Base-by-base conservation (phyloP, 2,888 invertebrate genomes). In the Corythucha ciliata region DNA sequence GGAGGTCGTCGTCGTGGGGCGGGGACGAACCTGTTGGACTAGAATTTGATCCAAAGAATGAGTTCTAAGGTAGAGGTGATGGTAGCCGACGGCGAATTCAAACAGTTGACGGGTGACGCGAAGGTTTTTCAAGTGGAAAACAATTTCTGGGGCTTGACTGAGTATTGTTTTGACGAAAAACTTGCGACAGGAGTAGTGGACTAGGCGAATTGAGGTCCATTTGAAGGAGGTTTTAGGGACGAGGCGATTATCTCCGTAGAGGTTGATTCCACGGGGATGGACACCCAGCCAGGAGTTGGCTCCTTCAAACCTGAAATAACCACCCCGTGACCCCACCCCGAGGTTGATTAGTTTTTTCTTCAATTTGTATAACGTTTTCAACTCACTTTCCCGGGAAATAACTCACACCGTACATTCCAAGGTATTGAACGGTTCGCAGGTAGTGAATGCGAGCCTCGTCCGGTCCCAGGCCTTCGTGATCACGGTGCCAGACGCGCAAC, bases 141-240 rank as follows among this genome's bases (percentile, higher is more conserved):
- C 40, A 40, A 48, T 54, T 26, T 56, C 50, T 36, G 50, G 46
- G 4, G 41, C 25, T 21, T 52, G 49, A 12, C 46, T 24, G 14
- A 56, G 24, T 27, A 56, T 49, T 6, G 53, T 47, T n/a, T 48
- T 54, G 12, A 56, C 44, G 21, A 54, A 48, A 37, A 56, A 56
- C 25, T 56, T 56, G 12, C 50, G 36, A 22, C 56, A 54, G 12
- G 51, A 53, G 32, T 54, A 56, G 26, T 52, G 48, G 4, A 56
- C 50, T 45, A 54, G 47, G 16, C 51, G 48, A 33, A 56, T 56
- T 39, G 51, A 56, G 18, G 54, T 53, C 56, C 56, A 56, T 40
- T 52, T 56, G 16, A 56, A 26, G 12, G 50, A 40, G 26, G 51
- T 49, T 25, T 48, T 56, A 16, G 56, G 56, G 18, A 54, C 44